Evolutionary conservation across 2,797 vertebrate genomes (phyloP).

Genomic region (Sebastiscus tertius): DNA sequence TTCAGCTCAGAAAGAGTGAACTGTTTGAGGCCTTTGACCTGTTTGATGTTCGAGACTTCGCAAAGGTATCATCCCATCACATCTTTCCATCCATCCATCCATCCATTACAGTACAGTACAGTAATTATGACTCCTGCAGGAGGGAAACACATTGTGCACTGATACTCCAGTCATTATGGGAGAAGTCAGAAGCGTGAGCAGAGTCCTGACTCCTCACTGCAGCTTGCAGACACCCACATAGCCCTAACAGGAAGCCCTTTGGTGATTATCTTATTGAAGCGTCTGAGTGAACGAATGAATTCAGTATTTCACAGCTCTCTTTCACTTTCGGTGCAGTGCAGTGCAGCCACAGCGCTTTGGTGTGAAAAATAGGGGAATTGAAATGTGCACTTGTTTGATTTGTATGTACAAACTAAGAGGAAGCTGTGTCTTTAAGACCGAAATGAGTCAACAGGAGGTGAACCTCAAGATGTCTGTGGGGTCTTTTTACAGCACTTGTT

Average conservation of each 20-base stretch:
- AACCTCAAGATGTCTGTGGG: background rate
- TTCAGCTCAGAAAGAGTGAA: slow-evolving; percentile 87
- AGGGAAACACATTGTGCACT: background rate
- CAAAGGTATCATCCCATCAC: slow-evolving; percentile 79
- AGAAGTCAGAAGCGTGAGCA: slow-evolving; percentile 3
- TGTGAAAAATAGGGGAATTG: background rate
- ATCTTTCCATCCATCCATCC: background rate
- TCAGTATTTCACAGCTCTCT: slow-evolving; percentile 20
- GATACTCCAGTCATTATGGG: background rate
- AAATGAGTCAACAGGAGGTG: slow-evolving; percentile 13
- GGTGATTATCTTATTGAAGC: slow-evolving; percentile 40
- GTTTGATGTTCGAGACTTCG: slow-evolving; percentile 93
- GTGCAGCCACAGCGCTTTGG: background rate
- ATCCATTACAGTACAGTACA: background rate
- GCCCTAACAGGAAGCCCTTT: slow-evolving; percentile 61
- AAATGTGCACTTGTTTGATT: slow-evolving; percentile 1
- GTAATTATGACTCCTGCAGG: background rate
- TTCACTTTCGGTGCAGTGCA: slow-evolving; percentile 49
- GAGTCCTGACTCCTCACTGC: slow-evolving; percentile 22
- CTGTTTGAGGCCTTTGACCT: slow-evolving; percentile 93
- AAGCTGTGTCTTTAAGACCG: background rate
- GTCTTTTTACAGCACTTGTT: background rate
- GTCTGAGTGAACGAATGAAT: slow-evolving; percentile 13
- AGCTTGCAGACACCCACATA: slow-evolving; percentile 64
- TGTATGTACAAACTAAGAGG: slow-evolving; percentile 16